phyloP scores from a whole-genome alignment of 1,140 invertebrate genomes.

The Sitodiplosis mosellana region DNA sequence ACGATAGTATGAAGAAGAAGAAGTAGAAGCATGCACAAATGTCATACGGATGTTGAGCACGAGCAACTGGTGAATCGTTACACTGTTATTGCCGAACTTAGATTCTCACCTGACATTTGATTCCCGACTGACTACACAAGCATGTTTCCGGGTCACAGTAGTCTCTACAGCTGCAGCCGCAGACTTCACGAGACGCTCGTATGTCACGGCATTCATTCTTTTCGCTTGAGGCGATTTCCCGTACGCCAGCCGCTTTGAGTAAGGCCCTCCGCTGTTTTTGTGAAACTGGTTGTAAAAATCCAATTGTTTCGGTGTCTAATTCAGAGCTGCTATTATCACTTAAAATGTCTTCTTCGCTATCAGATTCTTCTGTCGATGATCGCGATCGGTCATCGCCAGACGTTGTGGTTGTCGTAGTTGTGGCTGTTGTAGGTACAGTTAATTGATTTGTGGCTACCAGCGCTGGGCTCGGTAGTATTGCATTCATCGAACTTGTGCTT shows the following conservation, averaged over 20 bases:
- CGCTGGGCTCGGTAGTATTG: too few relatives aligned
- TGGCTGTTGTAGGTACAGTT: too few relatives aligned
- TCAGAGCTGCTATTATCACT: slow-evolving; percentile 70
- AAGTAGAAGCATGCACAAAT: too few relatives aligned
- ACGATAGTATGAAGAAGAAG: too few relatives aligned
- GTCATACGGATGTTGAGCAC: too few relatives aligned
- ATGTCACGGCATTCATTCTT: slow-evolving; percentile 91
- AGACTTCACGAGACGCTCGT: slow-evolving; percentile 77
- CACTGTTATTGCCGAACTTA: background rate
- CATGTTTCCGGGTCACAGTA: slow-evolving; percentile 92
- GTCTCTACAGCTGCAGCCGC: slow-evolving; percentile 87
- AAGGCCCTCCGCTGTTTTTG: slow-evolving; percentile 75
- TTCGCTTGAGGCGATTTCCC: slow-evolving; percentile 84
- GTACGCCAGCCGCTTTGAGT: slow-evolving; percentile 71
- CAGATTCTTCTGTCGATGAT: slow-evolving; percentile 56
- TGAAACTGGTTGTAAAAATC: slow-evolving; percentile 83
- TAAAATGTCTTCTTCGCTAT: slow-evolving; percentile 52
- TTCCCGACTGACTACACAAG: slow-evolving; percentile 81
- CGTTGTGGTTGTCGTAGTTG: background rate
- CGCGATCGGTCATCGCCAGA: background rate
- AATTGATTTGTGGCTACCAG: too few relatives aligned
- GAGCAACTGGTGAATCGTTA: too few relatives aligned
- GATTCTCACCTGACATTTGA: slow-evolving; percentile 83
- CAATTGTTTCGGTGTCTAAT: slow-evolving; percentile 79
- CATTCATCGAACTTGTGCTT: too few relatives aligned